These are phyloP conservation scores for Tympanoctomys barrerae DNA, from an alignment of 2,797 vertebrate genomes.

Conservation along the genomic window DNA sequence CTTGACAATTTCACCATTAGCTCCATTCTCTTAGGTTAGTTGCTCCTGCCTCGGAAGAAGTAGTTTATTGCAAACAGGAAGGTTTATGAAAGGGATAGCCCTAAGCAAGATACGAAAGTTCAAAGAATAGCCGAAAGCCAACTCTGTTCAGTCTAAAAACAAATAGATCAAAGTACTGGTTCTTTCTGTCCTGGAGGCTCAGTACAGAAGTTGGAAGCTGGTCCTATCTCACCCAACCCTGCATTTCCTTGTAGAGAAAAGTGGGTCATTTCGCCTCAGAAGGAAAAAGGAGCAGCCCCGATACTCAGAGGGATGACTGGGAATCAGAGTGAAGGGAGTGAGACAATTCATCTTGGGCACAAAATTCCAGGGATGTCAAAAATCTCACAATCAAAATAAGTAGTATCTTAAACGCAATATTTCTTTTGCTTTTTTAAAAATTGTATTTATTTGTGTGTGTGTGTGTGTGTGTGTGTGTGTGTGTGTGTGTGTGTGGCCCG, in stretches of 20 bases:
- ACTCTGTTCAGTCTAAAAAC: background rate
- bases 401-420: background rate
- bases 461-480: too few relatives aligned
- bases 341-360: background rate
- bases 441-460: too few relatives aligned
- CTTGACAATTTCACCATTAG: background rate
- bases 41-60: background rate
- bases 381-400: background rate
- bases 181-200: background rate
- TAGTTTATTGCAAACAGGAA: background rate
- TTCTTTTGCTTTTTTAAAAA: too few relatives aligned
- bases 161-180: background rate
- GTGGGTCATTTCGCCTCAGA: background rate
- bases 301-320: background rate
- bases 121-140: background rate
- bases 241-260: conserved; percentile 2
- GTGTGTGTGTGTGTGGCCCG: too few relatives aligned
- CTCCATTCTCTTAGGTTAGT: background rate
- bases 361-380: background rate
- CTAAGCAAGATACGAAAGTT: background rate
- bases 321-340: background rate
- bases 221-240: background rate
- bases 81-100: background rate
- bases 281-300: background rate
- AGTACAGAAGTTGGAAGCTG: background rate